Percentiles rank a stretch among this genome's conserved stretches.
Evolutionary conservation across 2,113 vertebrate genomes (phyloP).

Genomic region (Sorex fumeus): DNA sequence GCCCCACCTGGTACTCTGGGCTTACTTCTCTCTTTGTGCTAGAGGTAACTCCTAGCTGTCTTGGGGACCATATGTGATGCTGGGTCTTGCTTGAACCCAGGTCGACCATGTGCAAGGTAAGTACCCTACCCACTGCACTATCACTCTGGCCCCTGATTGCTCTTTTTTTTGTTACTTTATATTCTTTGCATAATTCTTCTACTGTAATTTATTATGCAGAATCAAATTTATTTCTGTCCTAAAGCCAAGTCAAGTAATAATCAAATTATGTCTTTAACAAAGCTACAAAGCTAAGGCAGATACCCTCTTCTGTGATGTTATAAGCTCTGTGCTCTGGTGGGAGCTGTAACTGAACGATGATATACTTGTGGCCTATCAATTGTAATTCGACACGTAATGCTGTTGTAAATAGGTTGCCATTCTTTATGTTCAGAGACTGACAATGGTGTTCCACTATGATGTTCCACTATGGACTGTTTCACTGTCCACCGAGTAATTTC

Average conservation of each 20-base stretch:
- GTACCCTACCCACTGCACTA: neutral
- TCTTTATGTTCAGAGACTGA: neutral
- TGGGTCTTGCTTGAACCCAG: no score
- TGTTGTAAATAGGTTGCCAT: constrained; percentile 38
- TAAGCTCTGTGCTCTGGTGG: neutral
- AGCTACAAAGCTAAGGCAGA: neutral
- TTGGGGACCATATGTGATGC: no score
- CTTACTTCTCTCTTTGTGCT: no score
- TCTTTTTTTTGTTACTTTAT: constrained; percentile 52
- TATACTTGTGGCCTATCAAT: constrained; percentile 1
- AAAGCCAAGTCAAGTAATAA: constrained; percentile 42
- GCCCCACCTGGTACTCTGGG: neutral
- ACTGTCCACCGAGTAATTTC: neutral
- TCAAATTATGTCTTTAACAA: constrained; percentile 59
- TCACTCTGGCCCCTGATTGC: neutral
- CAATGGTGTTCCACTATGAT: constrained; percentile 26
- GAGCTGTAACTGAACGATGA: neutral
- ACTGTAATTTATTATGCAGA: constrained; percentile 42
- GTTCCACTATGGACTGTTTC: neutral
- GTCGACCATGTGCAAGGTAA: no score
- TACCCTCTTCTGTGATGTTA: constrained; percentile 12
- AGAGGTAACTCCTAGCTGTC: no score
- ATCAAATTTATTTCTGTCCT: constrained; percentile 50
- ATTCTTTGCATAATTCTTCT: constrained; percentile 58
- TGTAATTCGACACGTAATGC: neutral